Conservation (phyloP, 2,797 vertebrate genomes). For the Manis javanica region DNA sequence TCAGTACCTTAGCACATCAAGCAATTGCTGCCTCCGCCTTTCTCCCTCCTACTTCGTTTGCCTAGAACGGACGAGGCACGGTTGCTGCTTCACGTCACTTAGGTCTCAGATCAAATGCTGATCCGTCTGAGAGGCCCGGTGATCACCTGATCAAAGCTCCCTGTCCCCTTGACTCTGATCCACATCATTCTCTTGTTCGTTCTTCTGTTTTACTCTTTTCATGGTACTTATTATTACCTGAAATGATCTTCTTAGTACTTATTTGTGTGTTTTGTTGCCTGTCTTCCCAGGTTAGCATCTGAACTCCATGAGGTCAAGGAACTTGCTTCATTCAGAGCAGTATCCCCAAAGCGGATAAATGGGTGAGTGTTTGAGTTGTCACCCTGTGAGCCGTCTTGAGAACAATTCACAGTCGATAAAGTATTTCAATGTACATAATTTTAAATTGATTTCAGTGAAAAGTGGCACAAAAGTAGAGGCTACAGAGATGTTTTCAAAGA, state of each 20-base stretch:
- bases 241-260: background rate
- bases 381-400: background rate
- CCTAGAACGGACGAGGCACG: background rate
- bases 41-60: background rate
- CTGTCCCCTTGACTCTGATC: background rate
- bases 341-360: background rate
- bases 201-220: background rate
- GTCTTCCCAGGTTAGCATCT: background rate
- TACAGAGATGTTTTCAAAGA: background rate
- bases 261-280: background rate
- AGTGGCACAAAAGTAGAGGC: background rate
- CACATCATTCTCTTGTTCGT: background rate
- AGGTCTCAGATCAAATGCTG: background rate
- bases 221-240: background rate
- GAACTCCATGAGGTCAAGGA: background rate
- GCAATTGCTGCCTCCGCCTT: background rate
- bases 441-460: conserved; percentile 10
- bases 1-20: background rate
- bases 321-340: background rate
- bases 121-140: background rate
- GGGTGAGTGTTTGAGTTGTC: background rate
- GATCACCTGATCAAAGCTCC: background rate
- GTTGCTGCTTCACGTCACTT: background rate
- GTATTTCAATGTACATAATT: background rate
- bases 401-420: background rate